Percentiles rank a stretch among this genome's conserved stretches.
Evolutionary conservation across 2,797 vertebrate genomes (phyloP).

Genomic region (Pseudomugil tenellus): DNA sequence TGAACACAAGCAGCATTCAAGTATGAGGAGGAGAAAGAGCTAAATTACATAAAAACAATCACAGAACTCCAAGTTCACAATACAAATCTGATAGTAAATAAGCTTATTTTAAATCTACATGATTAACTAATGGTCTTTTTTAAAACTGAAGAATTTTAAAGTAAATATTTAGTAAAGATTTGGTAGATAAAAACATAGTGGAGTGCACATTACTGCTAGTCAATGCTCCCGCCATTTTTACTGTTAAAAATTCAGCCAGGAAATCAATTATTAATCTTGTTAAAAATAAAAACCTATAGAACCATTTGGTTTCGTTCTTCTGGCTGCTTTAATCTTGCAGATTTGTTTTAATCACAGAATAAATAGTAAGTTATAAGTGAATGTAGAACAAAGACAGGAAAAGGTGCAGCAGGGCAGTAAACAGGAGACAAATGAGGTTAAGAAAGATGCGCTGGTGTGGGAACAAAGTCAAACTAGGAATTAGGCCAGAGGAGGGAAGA

Average conservation of each 20-base stretch:
- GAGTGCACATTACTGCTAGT: neutral
- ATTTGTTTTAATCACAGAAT: too few species aligned
- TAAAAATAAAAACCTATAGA: too few species aligned
- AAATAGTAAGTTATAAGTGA: neutral
- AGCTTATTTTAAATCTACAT: neutral
- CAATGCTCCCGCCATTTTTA: too few species aligned
- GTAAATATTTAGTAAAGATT: neutral
- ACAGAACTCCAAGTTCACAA: neutral
- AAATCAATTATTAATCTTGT: too few species aligned
- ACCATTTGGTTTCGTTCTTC: too few species aligned
- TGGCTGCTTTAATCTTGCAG: too few species aligned
- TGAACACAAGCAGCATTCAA: slow-evolving; percentile 47
- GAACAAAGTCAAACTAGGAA: slow-evolving; percentile 10
- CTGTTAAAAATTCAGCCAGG: too few species aligned
- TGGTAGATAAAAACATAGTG: neutral
- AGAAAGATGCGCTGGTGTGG: neutral
- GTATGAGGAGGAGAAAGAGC: neutral
- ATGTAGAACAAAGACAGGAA: neutral
- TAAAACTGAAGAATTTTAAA: neutral
- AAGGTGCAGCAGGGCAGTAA: slow-evolving; percentile 4
- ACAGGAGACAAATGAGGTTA: neutral
- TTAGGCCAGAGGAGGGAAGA: slow-evolving; percentile 12
- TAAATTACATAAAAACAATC: neutral
- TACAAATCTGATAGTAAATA: neutral
- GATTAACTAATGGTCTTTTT: neutral